Percentiles rank a stretch among this genome's conserved stretches.
Evolutionary conservation across 2,888 invertebrate genomes (phyloP).

Genomic region (Tuta absoluta): DNA sequence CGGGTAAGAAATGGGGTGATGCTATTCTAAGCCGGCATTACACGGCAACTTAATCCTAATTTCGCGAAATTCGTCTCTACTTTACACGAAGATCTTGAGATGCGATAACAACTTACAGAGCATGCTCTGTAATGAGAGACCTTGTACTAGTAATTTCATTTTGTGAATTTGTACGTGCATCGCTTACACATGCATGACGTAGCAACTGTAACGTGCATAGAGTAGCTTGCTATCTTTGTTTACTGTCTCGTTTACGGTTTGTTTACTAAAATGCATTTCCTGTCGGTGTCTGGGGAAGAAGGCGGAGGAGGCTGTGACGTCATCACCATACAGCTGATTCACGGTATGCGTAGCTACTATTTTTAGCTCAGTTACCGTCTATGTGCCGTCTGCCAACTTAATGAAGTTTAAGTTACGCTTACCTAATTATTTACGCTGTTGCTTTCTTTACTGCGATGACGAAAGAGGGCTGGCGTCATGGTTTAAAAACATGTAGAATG

Average conservation of each 20-base stretch:
- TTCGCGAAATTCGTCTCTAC: too few relatives aligned
- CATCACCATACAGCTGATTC: slow-evolving; percentile 64
- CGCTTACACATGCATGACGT: slow-evolving; percentile 8
- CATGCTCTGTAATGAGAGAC: background rate
- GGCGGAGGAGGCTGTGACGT: slow-evolving; percentile 40
- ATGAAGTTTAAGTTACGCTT: slow-evolving; percentile 13
- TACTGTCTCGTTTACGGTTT: slow-evolving; percentile 18
- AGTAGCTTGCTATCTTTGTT: slow-evolving; percentile 10
- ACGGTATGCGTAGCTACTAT: slow-evolving; percentile 58
- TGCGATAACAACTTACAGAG: too few relatives aligned
- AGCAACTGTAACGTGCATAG: background rate
- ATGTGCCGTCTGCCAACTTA: slow-evolving; percentile 47
- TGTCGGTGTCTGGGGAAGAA: slow-evolving; percentile 15
- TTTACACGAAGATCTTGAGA: too few relatives aligned
- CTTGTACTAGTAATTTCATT: background rate
- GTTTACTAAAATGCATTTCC: slow-evolving; percentile 25
- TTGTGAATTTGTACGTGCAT: slow-evolving; percentile 8
- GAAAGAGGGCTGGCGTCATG: background rate
- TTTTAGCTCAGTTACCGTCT: slow-evolving; percentile 54
- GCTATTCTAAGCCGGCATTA: too few relatives aligned
- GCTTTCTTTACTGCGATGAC: background rate
- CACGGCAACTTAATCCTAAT: too few relatives aligned
- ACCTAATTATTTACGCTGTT: background rate
- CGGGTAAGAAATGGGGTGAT: too few relatives aligned
- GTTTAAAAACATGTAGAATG: slow-evolving; percentile 20